A percentile compares a stretch with the other conserved stretches of the same genome.
phyloP scores from a whole-genome alignment of 2,113 vertebrate genomes.

The Elachura formosa region DNA sequence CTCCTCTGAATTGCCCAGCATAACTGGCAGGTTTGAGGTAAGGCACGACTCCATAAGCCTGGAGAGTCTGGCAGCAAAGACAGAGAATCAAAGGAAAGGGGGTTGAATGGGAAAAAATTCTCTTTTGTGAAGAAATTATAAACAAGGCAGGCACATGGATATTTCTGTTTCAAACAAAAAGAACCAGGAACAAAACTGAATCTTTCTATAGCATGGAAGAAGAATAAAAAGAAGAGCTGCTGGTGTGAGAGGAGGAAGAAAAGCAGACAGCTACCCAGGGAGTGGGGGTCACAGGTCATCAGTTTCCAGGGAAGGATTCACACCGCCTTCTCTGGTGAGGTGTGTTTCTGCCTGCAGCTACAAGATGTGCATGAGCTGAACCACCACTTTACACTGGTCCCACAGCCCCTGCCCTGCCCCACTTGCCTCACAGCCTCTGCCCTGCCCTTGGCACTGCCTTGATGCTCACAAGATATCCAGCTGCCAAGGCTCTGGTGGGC shows the following conservation, averaged over 20 bases:
- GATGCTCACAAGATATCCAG: accelerated
- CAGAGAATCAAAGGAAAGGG: background rate
- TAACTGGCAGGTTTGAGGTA: background rate
- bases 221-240: background rate
- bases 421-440: accelerated
- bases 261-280: background rate
- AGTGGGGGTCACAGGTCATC: accelerated
- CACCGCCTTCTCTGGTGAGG: background rate
- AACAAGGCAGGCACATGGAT: background rate
- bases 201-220: background rate
- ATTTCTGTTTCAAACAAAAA: background rate
- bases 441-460: background rate
- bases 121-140: conserved; percentile 40
- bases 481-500: background rate
- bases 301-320: accelerated
- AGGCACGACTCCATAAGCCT: background rate
- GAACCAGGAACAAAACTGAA: background rate
- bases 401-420: background rate
- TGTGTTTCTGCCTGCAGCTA: accelerated
- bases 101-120: background rate
- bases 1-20: background rate
- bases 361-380: background rate
- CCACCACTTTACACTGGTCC: background rate
- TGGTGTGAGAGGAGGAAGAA: background rate
- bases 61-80: background rate